These are phyloP conservation scores for Alectura lathami DNA, from an alignment of 2,113 vertebrate species.

Conservation along the genomic window DNA sequence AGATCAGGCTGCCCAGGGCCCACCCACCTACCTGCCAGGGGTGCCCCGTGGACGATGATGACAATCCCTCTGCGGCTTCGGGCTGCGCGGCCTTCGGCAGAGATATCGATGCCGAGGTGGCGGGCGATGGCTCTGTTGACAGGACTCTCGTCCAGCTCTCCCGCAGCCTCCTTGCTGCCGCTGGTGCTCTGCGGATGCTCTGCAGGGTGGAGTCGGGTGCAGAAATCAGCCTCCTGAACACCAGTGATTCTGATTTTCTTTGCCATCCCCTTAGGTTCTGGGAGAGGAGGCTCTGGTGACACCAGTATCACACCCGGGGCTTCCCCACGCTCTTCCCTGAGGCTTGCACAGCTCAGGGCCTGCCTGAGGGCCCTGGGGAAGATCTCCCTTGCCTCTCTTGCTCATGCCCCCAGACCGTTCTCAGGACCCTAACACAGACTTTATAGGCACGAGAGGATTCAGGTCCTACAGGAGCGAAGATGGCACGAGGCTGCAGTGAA, in stretches of 20 bases:
- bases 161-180: conserved; percentile 38
- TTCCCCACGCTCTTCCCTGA: neutral
- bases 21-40: conserved; percentile 81
- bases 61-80: conserved; percentile 78
- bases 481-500: neutral
- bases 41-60: conserved; percentile 85
- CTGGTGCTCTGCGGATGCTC: conserved; percentile 47
- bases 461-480: neutral
- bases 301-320: accelerated
- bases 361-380: neutral
- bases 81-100: conserved; percentile 66
- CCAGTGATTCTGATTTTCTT: neutral
- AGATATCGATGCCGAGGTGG: conserved; percentile 75
- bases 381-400: neutral
- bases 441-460: neutral
- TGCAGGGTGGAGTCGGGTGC: neutral
- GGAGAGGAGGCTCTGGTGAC: neutral
- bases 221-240: neutral
- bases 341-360: neutral
- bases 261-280: neutral
- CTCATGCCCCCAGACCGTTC: neutral
- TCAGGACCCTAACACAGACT: neutral
- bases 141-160: conserved; percentile 75
- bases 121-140: conserved; percentile 77
- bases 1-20: too few relatives aligned